Evolutionary conservation across 2,888 invertebrate species (phyloP), one percentile per base, ranked within the genome.

Genomic region (Amaurobius ferox): DNA sequence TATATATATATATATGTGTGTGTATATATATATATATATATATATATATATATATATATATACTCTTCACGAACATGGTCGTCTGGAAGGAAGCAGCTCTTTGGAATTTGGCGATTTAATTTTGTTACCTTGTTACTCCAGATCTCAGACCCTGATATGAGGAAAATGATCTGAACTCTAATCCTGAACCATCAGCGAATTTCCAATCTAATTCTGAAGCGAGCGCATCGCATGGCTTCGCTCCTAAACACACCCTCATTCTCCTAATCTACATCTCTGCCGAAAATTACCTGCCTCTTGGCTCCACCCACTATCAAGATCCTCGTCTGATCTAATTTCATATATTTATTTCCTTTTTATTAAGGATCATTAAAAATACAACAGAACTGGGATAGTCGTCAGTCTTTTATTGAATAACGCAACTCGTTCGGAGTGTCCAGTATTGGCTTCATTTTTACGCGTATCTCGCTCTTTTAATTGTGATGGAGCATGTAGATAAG

Each of bases 211-310:
- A 79, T 67, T 64, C 62, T 61, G 39, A n/a, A 61, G 9, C 55
- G 29, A 29, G 61, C 71, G 23, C 70, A 28, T n/a, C 71, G 23
- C 35, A 35, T 35, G 35, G 35, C 64, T 64, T 72, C 72, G 62
- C 78, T 30, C 11, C 26, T 30, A 74, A 67, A 40, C 73, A 55
- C 73, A 61, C 80, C 73, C 68, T 83, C 23, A 32, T 66, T 66
- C 32, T 32, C 32, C 29, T 71, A 71, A 64, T 76, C 76, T 55
- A 48, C 32, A 66, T 48, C 44, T 35, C 28, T 62, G 77, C 44
- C 44, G 83, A 77, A 81, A 81, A 85, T 85, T 77, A 77, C 48
- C 72, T 77, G 77, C 83, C 72, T 61, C 77, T 71, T 55, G 30
- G 61, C 83, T 72, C 77, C 83, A 72, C 83, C 83, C 70, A 77